These are phyloP conservation scores for Columbina picui DNA, from an alignment of 2,113 vertebrate genomes.

Conservation along the genomic window DNA sequence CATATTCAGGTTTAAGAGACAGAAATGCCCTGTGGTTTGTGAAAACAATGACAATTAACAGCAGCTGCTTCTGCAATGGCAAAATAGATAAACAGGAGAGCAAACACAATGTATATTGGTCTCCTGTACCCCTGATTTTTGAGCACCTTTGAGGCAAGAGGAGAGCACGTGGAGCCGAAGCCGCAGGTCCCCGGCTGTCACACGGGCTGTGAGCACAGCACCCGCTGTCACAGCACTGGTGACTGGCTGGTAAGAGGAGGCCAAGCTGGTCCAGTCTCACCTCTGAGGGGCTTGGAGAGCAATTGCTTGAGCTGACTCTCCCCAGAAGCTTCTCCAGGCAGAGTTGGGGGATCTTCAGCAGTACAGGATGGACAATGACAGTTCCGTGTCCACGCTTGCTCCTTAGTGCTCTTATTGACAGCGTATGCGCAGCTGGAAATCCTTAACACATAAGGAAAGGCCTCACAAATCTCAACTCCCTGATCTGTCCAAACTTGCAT, in stretches of 20 bases:
- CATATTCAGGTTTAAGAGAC: neutral
- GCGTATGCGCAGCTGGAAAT: neutral
- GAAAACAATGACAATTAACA: neutral
- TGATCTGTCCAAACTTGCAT: neutral
- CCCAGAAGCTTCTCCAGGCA: neutral
- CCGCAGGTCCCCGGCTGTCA: fast-evolving
- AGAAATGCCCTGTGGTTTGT: neutral
- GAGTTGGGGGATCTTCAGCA: neutral
- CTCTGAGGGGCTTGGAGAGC: neutral
- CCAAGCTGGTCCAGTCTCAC: neutral
- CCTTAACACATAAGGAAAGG: neutral
- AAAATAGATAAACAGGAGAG: neutral
- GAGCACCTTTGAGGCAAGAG: neutral
- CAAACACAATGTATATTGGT: fast-evolving
- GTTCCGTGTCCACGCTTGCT: too few species aligned
- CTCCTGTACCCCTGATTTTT: neutral
- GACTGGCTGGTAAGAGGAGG: fast-evolving
- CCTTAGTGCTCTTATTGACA: neutral
- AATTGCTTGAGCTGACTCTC: neutral
- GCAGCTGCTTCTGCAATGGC: neutral
- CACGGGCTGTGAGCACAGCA: fast-evolving
- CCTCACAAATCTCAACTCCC: neutral
- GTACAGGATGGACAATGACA: neutral
- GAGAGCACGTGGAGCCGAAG: fast-evolving
- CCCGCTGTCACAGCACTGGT: fast-evolving